Conservation (phyloP, 2,888 invertebrate genomes). For the Yponomeuta evonymella region DNA sequence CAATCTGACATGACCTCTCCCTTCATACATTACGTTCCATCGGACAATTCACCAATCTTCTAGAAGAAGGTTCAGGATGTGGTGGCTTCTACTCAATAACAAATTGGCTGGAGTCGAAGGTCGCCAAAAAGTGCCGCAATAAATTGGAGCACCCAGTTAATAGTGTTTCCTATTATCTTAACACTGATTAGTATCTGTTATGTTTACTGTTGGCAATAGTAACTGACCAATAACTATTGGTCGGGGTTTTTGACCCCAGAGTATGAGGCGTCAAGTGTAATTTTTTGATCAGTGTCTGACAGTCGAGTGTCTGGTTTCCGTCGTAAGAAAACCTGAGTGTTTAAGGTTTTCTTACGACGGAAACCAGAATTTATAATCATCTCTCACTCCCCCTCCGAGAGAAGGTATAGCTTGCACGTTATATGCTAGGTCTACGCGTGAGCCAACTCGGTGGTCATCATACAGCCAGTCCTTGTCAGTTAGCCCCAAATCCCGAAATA, state of each 20-base stretch:
- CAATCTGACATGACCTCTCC: background rate
- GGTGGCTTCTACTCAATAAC: background rate
- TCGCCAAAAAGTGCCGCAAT: background rate
- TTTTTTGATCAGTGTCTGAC: too few species aligned
- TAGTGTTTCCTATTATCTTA: constrained; percentile 2
- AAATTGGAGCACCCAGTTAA: background rate
- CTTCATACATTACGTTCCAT: background rate
- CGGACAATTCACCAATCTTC: background rate
- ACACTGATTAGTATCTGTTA: constrained; percentile 8
- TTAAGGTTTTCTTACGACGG: too few species aligned
- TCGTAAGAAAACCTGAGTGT: too few species aligned
- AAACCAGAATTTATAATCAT: too few species aligned
- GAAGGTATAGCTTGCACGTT: too few species aligned
- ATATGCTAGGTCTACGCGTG: too few species aligned
- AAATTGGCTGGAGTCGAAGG: background rate
- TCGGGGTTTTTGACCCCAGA: background rate
- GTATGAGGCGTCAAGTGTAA: background rate
- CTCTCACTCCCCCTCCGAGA: too few species aligned
- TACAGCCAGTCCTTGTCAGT: too few species aligned
- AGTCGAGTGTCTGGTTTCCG: too few species aligned
- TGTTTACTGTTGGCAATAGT: constrained; percentile 9
- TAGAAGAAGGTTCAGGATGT: background rate
- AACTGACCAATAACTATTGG: background rate
- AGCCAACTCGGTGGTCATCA: too few species aligned
- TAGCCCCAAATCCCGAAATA: too few species aligned